Conservation (phyloP, 2,888 invertebrate species). For the Hirudinaria manillensis region DNA sequence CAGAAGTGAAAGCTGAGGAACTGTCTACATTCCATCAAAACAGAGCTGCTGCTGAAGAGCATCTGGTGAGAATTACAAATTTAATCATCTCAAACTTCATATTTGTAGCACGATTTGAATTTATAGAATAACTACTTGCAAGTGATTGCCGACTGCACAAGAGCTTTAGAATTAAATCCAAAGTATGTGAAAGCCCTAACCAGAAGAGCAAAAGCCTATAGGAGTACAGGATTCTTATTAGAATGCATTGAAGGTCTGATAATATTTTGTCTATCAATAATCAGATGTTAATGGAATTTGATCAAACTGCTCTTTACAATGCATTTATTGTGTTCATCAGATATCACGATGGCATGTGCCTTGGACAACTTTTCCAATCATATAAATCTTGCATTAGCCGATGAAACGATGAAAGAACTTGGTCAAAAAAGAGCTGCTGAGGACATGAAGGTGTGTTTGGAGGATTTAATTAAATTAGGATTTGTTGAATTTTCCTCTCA, state of each 20-base stretch:
- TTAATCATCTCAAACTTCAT: not conserved
- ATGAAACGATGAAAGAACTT: conserved; percentile 77
- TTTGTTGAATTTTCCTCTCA: too few species aligned
- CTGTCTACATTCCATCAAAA: conserved; percentile 90
- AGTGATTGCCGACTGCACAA: conserved; percentile 79
- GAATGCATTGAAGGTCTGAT: conserved; percentile 67
- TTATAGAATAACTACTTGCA: conserved; percentile 65
- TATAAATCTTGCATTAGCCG: conserved; percentile 73
- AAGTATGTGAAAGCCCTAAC: conserved; percentile 81
- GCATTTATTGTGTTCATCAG: conserved; percentile 50
- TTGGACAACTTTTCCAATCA: conserved; percentile 81
- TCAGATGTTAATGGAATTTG: not conserved
- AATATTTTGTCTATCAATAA: not conserved
- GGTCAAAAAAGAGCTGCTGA: conserved; percentile 51
- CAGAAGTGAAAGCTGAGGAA: conserved; percentile 63
- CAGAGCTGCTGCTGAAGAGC: conserved; percentile 88
- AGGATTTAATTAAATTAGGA: too few species aligned
- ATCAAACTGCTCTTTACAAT: not conserved
- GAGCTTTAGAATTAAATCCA: conserved; percentile 75
- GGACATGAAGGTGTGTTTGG: conserved; percentile 58
- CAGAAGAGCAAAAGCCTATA: conserved; percentile 65
- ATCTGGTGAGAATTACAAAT: conserved; percentile 59
- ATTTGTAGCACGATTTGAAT: not conserved
- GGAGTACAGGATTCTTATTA: conserved; percentile 71
- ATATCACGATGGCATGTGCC: conserved; percentile 85